Base-by-base conservation (phyloP, 2,888 invertebrate species). In the Ophioninae sp. region DNA sequence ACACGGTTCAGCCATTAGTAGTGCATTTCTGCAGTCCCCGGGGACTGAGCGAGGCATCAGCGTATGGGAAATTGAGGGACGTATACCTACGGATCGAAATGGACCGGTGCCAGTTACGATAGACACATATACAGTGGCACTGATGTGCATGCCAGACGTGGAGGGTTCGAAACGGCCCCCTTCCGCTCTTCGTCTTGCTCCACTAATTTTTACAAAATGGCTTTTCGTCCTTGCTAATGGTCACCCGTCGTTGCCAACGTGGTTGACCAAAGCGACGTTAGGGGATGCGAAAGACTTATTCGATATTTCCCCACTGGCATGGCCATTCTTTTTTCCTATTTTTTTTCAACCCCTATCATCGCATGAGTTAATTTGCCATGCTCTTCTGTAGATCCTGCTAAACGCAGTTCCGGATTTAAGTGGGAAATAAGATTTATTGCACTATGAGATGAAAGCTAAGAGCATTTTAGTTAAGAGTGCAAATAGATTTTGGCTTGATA, bases 1-100 rank as follows among this genome's bases (percentile, higher is more conserved):
- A 91, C 91, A 91, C 85, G 91, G 87, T 91, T 91, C 84, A 87
- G 88, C 91, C 91, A 91, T 91, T 91, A 91, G 90, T 87, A 86
- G 88, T 89, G 89, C 89, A 90, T 90, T 89, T 91, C 90, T 89
- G 88, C 87, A 87, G 87, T 89, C 91, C 87, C 90, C 68, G 75
- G 90, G 88, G 90, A 89, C 81, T 77, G 76, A 44, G 80, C 64
- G 73, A 73, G 61, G 75, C 78, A 65, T 37, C 71, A 75, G 61
- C 72, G 77, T 80, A 82, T 77, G 71, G 76, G 64, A 37, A 72
- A 80, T 51, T 59, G 64, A 74, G 80, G 79, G 82, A 78, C 65
- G 17, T 58, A 67, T 75, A 76, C 51, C 44, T 63, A 30, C 44
- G 68, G 81, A 61, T 79, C 6, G 68, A 67, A 30, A 74, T 67